Evolutionary conservation across 1,140 invertebrate genomes (phyloP).

Genomic region (Thaumatotibia leucotreta): DNA sequence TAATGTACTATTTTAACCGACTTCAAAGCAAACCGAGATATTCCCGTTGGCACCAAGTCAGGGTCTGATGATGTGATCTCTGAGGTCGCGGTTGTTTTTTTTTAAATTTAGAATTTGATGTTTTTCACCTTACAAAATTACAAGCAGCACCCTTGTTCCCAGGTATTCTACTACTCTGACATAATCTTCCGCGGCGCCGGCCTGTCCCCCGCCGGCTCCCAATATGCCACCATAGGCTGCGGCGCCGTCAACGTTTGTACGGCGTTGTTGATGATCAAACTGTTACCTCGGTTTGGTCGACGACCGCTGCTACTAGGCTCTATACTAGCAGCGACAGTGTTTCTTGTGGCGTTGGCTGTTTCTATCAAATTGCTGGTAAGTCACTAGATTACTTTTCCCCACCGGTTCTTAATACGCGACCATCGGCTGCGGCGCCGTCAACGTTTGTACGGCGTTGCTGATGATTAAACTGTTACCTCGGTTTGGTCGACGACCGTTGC

Average conservation of each 20-base stretch:
- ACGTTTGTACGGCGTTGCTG: slow-evolving; percentile 82
- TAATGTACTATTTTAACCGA: no score
- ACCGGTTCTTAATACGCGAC: slow-evolving; percentile 81
- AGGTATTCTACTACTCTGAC: slow-evolving; percentile 90
- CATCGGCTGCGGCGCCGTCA: slow-evolving; percentile 83
- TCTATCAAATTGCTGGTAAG: slow-evolving; percentile 79
- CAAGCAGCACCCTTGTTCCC: neutral
- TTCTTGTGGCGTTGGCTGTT: slow-evolving; percentile 77
- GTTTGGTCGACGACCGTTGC: slow-evolving; percentile 76
- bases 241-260: slow-evolving; percentile 84
- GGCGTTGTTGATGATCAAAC: slow-evolving; percentile 78
- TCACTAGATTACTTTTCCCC: no score
- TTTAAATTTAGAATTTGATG: no score
- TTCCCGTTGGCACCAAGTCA: no score
- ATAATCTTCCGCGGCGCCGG: slow-evolving; percentile 83
- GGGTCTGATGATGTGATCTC: no score
- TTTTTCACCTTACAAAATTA: no score
- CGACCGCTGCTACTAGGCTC: slow-evolving; percentile 79
- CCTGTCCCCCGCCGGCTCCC: slow-evolving; percentile 72
- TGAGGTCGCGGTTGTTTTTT: no score
- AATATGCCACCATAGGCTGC: slow-evolving; percentile 85
- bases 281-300: slow-evolving; percentile 78
- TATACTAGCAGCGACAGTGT: slow-evolving; percentile 69
- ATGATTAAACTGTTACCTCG: slow-evolving; percentile 79
- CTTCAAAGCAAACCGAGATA: no score